These are phyloP conservation scores for Luperina nickerlii DNA, from an alignment of 2,888 invertebrate genomes.

Conservation along the genomic window DNA sequence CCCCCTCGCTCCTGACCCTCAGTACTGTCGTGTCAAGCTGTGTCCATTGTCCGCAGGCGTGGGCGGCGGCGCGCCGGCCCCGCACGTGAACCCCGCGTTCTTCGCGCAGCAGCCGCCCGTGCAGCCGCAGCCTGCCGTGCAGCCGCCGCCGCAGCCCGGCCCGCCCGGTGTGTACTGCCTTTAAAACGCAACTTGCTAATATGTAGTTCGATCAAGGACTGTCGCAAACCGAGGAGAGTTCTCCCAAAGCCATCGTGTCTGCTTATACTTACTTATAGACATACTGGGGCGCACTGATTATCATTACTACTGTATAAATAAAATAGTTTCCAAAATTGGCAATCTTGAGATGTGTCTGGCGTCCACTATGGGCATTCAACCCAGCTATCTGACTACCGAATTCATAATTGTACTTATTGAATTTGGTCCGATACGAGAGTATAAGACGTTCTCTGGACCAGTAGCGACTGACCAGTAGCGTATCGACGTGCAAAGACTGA, in stretches of 20 bases:
- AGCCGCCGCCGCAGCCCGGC: slow-evolving; percentile 92
- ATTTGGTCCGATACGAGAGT: neutral
- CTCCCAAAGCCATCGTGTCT: neutral
- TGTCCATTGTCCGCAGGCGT: slow-evolving; percentile 70
- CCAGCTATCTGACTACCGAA: neutral
- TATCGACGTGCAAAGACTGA: neutral
- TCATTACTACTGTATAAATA: neutral
- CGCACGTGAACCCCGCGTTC: slow-evolving; percentile 99
- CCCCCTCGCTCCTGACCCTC: no score
- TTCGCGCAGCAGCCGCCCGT: slow-evolving; percentile 93
- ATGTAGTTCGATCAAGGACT: neutral
- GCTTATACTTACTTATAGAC: neutral
- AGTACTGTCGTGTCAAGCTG: slow-evolving; percentile 14
- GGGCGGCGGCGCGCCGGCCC: slow-evolving; percentile 93
- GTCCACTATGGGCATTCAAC: neutral
- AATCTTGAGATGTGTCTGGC: neutral
- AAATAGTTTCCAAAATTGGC: no score
- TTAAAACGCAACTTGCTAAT: neutral
- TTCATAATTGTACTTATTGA: neutral
- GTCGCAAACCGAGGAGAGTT: neutral
- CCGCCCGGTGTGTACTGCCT: slow-evolving; percentile 81
- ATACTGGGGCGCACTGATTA: neutral
- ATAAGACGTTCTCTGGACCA: neutral
- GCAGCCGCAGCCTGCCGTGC: slow-evolving; percentile 82
- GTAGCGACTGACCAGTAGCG: neutral